phyloP scores from a whole-genome alignment of 2,888 invertebrate species.

The Hyalella azteca region DNA sequence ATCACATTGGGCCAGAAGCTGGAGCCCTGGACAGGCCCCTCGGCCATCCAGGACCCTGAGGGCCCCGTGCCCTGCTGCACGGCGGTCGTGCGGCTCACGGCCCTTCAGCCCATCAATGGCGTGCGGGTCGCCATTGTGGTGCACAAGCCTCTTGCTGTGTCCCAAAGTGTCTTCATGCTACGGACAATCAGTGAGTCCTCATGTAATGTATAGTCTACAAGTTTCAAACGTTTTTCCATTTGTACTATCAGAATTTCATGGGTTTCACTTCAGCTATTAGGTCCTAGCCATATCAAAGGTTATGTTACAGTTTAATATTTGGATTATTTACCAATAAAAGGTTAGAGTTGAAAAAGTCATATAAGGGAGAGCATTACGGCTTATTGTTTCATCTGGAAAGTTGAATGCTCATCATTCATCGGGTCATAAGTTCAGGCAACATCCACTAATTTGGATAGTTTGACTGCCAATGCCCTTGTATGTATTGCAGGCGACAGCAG shows the following conservation, averaged over 20 bases:
- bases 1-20: conserved; percentile 49
- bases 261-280: too few species aligned
- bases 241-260: too few species aligned
- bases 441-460: background rate
- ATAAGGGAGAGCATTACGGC: too few species aligned
- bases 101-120: conserved; percentile 49
- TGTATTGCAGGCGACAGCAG: conserved; percentile 50
- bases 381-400: too few species aligned
- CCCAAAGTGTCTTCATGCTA: conserved; percentile 53
- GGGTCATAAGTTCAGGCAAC: too few species aligned
- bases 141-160: conserved; percentile 52
- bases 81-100: conserved; percentile 50
- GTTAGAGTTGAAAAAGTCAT: too few species aligned
- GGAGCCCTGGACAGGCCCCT: conserved; percentile 50
- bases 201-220: too few species aligned
- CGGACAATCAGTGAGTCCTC: conserved; percentile 50
- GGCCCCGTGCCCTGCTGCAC: conserved; percentile 52
- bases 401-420: too few species aligned
- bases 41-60: conserved; percentile 41
- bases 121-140: conserved; percentile 49
- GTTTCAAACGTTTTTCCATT: too few species aligned
- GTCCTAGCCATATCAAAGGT: too few species aligned
- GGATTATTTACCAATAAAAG: too few species aligned
- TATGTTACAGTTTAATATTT: too few species aligned
- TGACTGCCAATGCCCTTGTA: background rate